phyloP scores from a whole-genome alignment of 1,140 invertebrate species.

The Euwallacea similis region DNA sequence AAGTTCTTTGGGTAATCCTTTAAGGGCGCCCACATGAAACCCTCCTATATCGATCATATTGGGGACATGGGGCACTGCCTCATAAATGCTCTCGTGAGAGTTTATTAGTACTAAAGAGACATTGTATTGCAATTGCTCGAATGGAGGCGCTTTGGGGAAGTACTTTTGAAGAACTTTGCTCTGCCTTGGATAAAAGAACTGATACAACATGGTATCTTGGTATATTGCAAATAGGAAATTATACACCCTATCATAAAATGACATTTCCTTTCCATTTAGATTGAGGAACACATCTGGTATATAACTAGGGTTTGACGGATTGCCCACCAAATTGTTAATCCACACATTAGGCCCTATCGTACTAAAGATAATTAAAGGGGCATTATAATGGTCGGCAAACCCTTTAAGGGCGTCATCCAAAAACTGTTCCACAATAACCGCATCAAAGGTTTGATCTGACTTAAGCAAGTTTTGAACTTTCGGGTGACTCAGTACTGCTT shows the following conservation, averaged over 20 bases:
- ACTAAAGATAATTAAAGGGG: slow-evolving; percentile 53
- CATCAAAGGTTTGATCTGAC: slow-evolving; percentile 54
- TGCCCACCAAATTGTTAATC: slow-evolving; percentile 49
- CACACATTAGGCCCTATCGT: slow-evolving; percentile 47
- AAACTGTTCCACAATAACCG: slow-evolving; percentile 56
- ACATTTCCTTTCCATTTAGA: slow-evolving; percentile 53
- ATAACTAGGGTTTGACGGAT: slow-evolving; percentile 52
- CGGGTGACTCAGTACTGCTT: slow-evolving; percentile 33
- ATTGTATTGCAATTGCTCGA: slow-evolving; percentile 57
- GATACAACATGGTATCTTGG: slow-evolving; percentile 31
- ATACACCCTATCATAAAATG: slow-evolving; percentile 52
- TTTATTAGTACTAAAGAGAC: slow-evolving; percentile 50
- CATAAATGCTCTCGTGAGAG: slow-evolving; percentile 43
- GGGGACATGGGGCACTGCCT: slow-evolving; percentile 54
- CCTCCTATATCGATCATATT: slow-evolving; percentile 59
- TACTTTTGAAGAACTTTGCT: slow-evolving; percentile 52
- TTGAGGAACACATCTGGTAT: slow-evolving; percentile 43
- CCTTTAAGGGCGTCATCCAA: slow-evolving; percentile 54
- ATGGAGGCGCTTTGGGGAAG: slow-evolving; percentile 54
- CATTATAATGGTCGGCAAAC: slow-evolving; percentile 53
- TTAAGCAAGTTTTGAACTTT: slow-evolving; percentile 37
- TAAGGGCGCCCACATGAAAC: slow-evolving; percentile 56
- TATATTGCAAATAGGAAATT: slow-evolving; percentile 47
- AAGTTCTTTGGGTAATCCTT: slow-evolving; percentile 56
- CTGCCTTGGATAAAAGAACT: slow-evolving; percentile 45